A percentile compares a stretch with the other conserved stretches of the same genome.
Conservation (phyloP, 2,113 vertebrate genomes). For the Clarias batrachus region DNA sequence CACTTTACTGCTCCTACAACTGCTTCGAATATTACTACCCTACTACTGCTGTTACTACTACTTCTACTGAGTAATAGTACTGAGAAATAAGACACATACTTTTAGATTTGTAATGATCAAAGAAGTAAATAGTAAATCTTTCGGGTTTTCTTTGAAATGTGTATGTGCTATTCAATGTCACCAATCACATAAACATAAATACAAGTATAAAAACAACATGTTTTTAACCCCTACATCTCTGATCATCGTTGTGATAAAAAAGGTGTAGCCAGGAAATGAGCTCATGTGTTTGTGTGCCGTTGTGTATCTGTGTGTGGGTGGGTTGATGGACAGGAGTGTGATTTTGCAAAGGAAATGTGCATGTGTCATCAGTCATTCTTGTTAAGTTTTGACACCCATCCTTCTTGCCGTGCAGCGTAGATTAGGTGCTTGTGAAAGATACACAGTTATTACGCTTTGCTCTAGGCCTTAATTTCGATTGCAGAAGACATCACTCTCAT, state of each 20-base stretch:
- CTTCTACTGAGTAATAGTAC: neutral
- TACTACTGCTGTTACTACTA: neutral
- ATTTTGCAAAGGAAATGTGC: conserved; percentile 19
- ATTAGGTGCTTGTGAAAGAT: neutral
- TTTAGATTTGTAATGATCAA: neutral
- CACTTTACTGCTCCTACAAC: too few relatives aligned
- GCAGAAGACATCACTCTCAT: neutral
- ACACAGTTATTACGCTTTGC: neutral
- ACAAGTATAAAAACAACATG: neutral
- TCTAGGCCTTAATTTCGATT: neutral
- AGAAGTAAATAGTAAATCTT: neutral
- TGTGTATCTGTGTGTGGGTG: conserved; percentile 21
- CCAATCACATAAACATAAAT: neutral
- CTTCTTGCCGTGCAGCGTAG: neutral
- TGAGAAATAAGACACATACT: neutral
- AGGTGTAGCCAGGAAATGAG: conserved; percentile 15
- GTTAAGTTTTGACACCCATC: conserved; percentile 20
- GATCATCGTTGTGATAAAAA: neutral
- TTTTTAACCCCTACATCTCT: neutral
- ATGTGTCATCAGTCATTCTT: conserved; percentile 17
- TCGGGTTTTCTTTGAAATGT: neutral
- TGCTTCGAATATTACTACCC: too few relatives aligned
- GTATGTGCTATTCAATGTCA: neutral
- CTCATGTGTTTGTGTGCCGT: conserved; percentile 10
- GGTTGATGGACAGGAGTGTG: conserved; percentile 7